Base-by-base conservation (phyloP, 2,888 invertebrate species). In the Ditylenchus weischeri region DNA sequence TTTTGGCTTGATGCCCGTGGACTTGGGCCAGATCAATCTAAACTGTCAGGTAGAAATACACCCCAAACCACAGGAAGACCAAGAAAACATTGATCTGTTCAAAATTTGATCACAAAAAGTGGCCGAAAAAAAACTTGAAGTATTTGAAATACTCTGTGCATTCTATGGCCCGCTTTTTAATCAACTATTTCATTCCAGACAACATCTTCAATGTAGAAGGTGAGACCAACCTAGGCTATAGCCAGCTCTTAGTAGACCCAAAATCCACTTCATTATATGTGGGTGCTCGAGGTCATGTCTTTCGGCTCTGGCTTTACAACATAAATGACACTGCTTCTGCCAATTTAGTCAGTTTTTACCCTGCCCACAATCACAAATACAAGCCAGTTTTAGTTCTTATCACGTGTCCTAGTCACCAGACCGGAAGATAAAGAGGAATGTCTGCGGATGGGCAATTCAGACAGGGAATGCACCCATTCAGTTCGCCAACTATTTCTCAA, bases 281-380 rank as follows among this genome's bases (percentile, higher is more conserved):
- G 36, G 83, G 83, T n/a, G 80, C 82, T 29, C 74, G 78, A 62
- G 78, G 78, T 13, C 72, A 75, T 43, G 63, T 81, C 35, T 81
- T 76, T 69, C 73, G 77, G 15, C 69, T 81, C 15, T 81, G 81
- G 83, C 78, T 81, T 11, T 83, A 76, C 72, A 83, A 83, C 66
- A 69, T 83, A 62, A 83, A 83, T 66, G 83, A 83, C 66, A 83
- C 83, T 19, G 70, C 74, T 10, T 72, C 73, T 7, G 75, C 79
- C 57, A 77, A 76, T 72, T 67, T 78, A 65, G 79, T 80, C 59
- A 35, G 70, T 36, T 43, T 23, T 43, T 8, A 29, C 29, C 5
- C 29, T 5, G 5, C 29, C 29, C 29, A 29, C 29, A 5, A 43
- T 43, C 15, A 43, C 57, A 57, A 6, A 43, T 4, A 29, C 29